These are phyloP conservation scores for Notocelia uddmanniana DNA, from an alignment of 2,888 invertebrate genomes.

Conservation along the genomic window DNA sequence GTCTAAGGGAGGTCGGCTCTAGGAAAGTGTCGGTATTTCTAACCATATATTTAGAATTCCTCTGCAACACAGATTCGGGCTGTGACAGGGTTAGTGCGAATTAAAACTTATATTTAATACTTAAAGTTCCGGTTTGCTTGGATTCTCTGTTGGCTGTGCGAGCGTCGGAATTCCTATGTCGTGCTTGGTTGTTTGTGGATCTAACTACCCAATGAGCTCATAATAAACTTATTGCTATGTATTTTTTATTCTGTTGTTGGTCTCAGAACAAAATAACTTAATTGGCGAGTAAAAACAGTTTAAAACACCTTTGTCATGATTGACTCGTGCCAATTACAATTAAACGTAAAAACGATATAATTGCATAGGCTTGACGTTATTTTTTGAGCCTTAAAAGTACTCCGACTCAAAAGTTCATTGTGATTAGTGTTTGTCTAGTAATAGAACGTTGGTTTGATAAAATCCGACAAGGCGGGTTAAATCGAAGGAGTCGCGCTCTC, in stretches of 20 bases:
- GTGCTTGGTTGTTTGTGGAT: background rate
- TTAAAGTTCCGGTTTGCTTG: too few relatives aligned
- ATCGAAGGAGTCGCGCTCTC: background rate
- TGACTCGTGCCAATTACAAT: conserved; percentile 10
- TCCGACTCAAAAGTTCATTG: background rate
- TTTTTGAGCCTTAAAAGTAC: background rate
- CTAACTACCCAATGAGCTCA: background rate
- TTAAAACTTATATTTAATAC: too few relatives aligned
- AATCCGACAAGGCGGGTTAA: background rate
- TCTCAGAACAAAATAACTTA: conserved; percentile 18
- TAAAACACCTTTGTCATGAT: conserved; percentile 10
- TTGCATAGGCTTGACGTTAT: background rate
- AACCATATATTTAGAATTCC: too few relatives aligned
- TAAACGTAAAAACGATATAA: conserved; percentile 25
- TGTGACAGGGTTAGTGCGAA: too few relatives aligned
- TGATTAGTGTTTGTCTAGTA: too few relatives aligned
- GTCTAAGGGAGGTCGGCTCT: too few relatives aligned
- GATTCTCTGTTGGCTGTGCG: background rate
- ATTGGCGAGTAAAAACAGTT: conserved; percentile 17
- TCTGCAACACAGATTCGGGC: too few relatives aligned
- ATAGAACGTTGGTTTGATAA: background rate
- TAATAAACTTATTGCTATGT: background rate
- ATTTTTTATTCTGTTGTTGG: conserved; percentile 17
- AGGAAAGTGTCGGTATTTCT: too few relatives aligned
- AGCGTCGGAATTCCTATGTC: background rate